These are phyloP conservation scores for Sminthurides aquaticus DNA, from an alignment of 2,888 invertebrate genomes.

Conservation along the genomic window DNA sequence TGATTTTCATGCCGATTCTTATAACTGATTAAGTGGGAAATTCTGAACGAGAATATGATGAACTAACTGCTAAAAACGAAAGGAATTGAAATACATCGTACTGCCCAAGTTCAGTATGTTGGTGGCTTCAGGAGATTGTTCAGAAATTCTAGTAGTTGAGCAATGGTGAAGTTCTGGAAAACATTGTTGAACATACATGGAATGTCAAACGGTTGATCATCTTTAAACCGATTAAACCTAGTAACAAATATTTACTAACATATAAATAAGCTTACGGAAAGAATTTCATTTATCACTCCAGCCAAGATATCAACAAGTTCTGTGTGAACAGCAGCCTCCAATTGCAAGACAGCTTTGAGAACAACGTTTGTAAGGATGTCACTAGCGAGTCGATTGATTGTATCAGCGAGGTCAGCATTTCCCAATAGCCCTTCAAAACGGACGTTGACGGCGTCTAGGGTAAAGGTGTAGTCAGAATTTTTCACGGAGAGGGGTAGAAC, in stretches of 20 bases:
- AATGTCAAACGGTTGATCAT: not conserved
- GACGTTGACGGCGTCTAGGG: not conserved
- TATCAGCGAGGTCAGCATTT: constrained; percentile 17
- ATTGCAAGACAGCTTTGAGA: not conserved
- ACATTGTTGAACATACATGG: not conserved
- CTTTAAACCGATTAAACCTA: too few relatives aligned
- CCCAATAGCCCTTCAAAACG: constrained; percentile 24
- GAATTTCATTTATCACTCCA: constrained; percentile 7
- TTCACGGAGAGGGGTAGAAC: not conserved
- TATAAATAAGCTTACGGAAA: constrained; percentile 1
- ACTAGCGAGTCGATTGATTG: constrained; percentile 17
- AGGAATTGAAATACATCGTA: too few relatives aligned
- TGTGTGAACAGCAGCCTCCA: not conserved
- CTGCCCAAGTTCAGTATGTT: too few relatives aligned
- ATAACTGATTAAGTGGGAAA: too few relatives aligned
- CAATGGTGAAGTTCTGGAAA: constrained; percentile 6
- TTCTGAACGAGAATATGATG: too few relatives aligned
- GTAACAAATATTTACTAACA: not conserved
- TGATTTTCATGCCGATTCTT: too few relatives aligned
- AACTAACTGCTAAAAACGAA: too few relatives aligned
- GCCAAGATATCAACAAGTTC: not conserved
- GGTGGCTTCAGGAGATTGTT: constrained; percentile 2
- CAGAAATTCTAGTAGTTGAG: not conserved
- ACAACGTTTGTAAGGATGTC: constrained; percentile 1
- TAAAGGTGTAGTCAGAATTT: not conserved